Base-by-base conservation (phyloP, 2,797 vertebrate species). In the Otolemur crassicaudatus region DNA sequence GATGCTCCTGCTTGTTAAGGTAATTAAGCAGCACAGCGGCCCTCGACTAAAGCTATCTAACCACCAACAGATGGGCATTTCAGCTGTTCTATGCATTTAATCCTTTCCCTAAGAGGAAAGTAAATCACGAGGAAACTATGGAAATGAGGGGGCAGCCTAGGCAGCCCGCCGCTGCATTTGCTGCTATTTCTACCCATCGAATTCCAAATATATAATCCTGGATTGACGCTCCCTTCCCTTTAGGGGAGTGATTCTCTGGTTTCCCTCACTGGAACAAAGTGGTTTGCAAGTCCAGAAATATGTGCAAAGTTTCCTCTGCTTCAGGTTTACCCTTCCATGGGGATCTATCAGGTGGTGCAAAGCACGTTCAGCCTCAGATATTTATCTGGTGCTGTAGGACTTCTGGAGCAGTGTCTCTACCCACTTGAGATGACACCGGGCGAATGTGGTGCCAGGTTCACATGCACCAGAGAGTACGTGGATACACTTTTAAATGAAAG, bases 91-190 rank as follows among this genome's bases (percentile, higher is more conserved):
- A 1, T 37, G 73, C 13, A 79, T 87, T 93, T 65, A 76, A 79
- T 69, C 87, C 92, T 23, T 73, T 93, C 40, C 1, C 56, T 6
- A 77, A 90, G 83, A 89, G 61, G 73, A 0, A 3, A 27, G 3
- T n/a, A 93, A 95, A 70, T 94, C 94, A 87, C 56, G 61, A 85
- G 79, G 61, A 63, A 85, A 77, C 40, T 5, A 22, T 16, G 34
- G 40, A 77, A 91, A 46, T 2, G 81, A n/a, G 49, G 3, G 0
- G 34, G 25, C 7, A 5, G 61, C 16, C 31, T 25, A 20, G 4
- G 13, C 20, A 31, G 82, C 37, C 69, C 2, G 10, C n/a, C n/a
- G 76, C n/a, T 63, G 16, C 8, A 11, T 58, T n/a, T 87, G 63
- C 34, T 77, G 69, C 73, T 65, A 65, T 88, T 83, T 91, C 91